These are phyloP conservation scores for Coccyzus lansbergi DNA, from an alignment of 2,797 vertebrate species.

Conservation along the genomic window DNA sequence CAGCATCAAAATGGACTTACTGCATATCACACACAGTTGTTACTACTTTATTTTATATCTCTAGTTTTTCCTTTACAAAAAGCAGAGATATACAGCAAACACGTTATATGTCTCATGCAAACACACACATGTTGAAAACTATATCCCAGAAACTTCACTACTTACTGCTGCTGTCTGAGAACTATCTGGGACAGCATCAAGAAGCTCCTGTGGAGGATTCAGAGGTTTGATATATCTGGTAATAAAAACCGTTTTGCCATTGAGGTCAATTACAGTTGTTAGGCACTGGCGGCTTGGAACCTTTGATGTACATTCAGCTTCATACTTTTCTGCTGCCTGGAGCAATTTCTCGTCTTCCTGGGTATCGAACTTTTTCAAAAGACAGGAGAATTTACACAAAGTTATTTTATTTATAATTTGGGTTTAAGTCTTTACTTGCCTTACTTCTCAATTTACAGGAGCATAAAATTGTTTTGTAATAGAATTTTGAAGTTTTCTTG, in stretches of 20 bases:
- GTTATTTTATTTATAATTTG: neutral
- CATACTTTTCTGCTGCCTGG: constrained; percentile 86
- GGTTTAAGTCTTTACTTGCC: neutral
- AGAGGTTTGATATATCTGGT: constrained; percentile 90
- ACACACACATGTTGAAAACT: neutral
- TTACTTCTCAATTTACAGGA: neutral
- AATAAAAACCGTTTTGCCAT: constrained; percentile 91
- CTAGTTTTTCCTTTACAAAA: neutral
- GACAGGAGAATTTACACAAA: constrained; percentile 19
- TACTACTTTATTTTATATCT: neutral
- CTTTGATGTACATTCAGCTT: constrained; percentile 80
- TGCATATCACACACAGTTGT: neutral
- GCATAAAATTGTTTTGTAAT: neutral
- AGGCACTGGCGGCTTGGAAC: constrained; percentile 88
- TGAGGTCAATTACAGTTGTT: constrained; percentile 89
- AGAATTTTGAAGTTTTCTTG: neutral
- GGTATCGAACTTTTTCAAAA: constrained; percentile 88
- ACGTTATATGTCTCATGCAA: rapidly evolving
- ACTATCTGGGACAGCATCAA: constrained; percentile 77
- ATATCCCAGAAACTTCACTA: neutral
- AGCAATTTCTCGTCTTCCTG: constrained; percentile 92
- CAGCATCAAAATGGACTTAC: neutral
- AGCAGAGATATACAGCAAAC: neutral
- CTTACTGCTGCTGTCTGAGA: constrained; percentile 83
- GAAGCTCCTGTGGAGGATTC: constrained; percentile 89